These are phyloP conservation scores for Tyto alba DNA, from an alignment of 2,113 vertebrate species.

Conservation along the genomic window DNA sequence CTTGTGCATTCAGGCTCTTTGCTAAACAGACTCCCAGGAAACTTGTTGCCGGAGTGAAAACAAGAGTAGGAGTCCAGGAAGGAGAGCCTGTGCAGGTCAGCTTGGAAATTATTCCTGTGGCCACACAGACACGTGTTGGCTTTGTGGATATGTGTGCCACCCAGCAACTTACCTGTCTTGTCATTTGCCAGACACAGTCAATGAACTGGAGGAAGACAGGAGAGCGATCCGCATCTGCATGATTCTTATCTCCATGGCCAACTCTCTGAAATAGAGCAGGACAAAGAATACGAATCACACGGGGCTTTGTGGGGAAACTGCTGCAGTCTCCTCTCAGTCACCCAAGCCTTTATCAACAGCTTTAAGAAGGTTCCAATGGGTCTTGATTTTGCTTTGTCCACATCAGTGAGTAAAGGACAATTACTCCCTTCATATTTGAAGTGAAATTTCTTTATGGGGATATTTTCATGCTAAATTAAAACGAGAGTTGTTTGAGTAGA, in stretches of 20 bases:
- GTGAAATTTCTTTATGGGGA: slow-evolving; percentile 24
- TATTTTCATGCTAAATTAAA: slow-evolving; percentile 30
- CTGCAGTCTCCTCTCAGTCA: not conserved
- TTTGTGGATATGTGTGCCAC: not conserved
- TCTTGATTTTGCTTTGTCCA: not conserved
- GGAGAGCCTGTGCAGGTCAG: not conserved
- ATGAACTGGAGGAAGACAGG: slow-evolving; percentile 97
- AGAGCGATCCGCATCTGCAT: slow-evolving; percentile 92
- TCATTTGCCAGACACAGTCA: slow-evolving; percentile 98
- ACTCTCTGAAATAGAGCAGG: slow-evolving; percentile 77
- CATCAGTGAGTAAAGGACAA: not conserved
- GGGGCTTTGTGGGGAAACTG: not conserved
- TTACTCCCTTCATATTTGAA: slow-evolving; percentile 33
- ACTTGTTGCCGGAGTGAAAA: not conserved
- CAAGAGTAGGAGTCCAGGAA: not conserved
- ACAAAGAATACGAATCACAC: not conserved
- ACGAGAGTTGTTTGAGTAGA: slow-evolving; percentile 8
- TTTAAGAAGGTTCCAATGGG: not conserved
- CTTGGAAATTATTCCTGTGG: not conserved
- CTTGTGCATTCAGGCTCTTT: not conserved
- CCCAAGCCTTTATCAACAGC: not conserved
- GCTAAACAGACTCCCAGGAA: not conserved
- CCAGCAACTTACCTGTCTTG: slow-evolving; percentile 83
- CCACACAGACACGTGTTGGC: not conserved
- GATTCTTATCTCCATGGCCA: slow-evolving; percentile 96